Base-by-base conservation (phyloP, 2,888 invertebrate genomes). In the Augochlorella aurata region DNA sequence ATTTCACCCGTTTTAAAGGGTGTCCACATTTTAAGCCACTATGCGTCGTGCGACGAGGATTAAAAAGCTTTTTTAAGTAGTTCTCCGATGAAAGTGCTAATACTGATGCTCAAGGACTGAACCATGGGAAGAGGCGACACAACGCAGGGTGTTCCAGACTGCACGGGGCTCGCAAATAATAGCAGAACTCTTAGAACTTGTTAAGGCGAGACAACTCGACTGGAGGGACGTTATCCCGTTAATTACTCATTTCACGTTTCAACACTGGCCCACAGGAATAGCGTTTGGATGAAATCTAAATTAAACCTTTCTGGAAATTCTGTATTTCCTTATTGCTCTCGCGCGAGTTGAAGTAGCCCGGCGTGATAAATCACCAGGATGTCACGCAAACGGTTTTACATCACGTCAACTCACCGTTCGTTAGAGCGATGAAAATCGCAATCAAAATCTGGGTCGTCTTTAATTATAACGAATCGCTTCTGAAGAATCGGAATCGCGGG, bases 221-320 rank as follows among this genome's bases (percentile, higher is more conserved):
- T 77, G 77, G 69, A 70, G 79, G 67, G 69, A 75, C 79, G 74
- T 74, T 79, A 84, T 74, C 73, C 71, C 80, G 86, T 81, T 86
- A 88, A 90, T 92, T 90, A 90, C 86, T 90, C 90, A 87, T 89
- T 89, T 89, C 85, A 78, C 84, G 77, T 86, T 83, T 85, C 83
- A 74, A 73, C 83, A 81, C 79, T 79, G 86, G 83, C 80, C 84
- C 81, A 86, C 79, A 79, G 87, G 89, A 90, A 91, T 87, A 85
- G 86, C 81, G 79, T 88, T 89, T 89, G 77, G 77, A 75, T 86
- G 90, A 90, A 90, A 89, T 91, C 92, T 92, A 92, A 90, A 91
- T 92, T 91, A 90, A 89, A 90, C 86, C 84, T 91, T 90, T 89
- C 91, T 91, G 90, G 92, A 92, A 92, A 81, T 85, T 78, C 71